Base-by-base conservation (phyloP, 2,888 invertebrate species). In the Merodon equestris region DNA sequence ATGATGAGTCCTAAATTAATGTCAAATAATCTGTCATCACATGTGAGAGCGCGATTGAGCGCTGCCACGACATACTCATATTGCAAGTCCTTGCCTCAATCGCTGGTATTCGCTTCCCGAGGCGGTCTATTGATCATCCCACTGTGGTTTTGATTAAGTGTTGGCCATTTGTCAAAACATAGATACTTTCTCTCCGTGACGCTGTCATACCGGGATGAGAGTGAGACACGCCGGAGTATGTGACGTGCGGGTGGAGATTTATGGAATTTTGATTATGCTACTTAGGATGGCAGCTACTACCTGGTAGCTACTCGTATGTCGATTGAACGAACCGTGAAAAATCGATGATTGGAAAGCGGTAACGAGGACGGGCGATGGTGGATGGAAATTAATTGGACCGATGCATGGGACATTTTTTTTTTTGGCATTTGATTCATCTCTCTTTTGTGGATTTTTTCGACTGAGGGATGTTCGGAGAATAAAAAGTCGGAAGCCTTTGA, bases 161-260 rank as follows among this genome's bases (percentile, higher is more conserved):
- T 70, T 84, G 81, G 82, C 86, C 83, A 85, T 85, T 85, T 86
- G 85, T 85, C 86, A 85, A 85, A 85, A 86, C 85, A 85, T 85
- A 27, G 27, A 27, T 27, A 27, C 85, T 85, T 38, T 13, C 15
- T 12, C 53, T 15, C 54, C 34, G 61, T 63, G 71, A 54, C 53
- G 7, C 27, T 4, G 27, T 27, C 27, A 63, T 27, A 40, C 42
- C 58, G 48, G 17, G 2, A 15, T 15, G 9, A 14, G 13, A 9
- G 14, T 40, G 27, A 12, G 27, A 12, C n/a, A 27, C 9, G 56
- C 40, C 51, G 12, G 63, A 63, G 42, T 54, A 60, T 76, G 14
- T 60, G 18, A 12, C 57, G 61, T 19, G 57, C 51, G 61, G 57
- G 63, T 27, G 71, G 61, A 67, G 64, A 71, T 71, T 76, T 61